These are phyloP conservation scores for Paralinhomoeus sp. DNA, from an alignment of 2,888 invertebrate genomes.

Conservation along the genomic window DNA sequence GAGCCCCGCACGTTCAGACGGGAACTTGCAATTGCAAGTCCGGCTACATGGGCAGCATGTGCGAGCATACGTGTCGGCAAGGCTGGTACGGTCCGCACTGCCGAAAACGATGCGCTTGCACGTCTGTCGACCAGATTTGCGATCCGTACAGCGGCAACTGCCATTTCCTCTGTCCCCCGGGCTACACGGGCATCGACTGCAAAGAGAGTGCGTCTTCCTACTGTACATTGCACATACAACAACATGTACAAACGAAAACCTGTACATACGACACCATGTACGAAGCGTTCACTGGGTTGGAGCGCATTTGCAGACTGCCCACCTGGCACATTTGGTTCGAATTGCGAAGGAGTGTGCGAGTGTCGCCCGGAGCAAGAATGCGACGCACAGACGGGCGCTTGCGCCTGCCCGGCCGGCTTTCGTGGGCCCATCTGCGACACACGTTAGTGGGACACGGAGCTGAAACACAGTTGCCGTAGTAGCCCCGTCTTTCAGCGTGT, in stretches of 20 bases:
- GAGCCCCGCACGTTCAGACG: conserved; percentile 19
- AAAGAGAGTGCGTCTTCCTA: conserved; percentile 22
- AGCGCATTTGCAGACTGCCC: no score
- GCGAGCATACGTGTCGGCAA: conserved; percentile 39
- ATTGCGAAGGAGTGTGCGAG: no score
- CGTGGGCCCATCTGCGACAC: conserved; percentile 8
- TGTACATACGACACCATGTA: conserved; percentile 11
- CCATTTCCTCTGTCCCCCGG: conserved; percentile 16
- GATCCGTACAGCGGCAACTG: conserved; percentile 15
- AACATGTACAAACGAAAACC: no score
- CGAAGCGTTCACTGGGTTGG: no score
- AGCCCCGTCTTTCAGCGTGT: no score
- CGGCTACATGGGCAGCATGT: conserved; percentile 21
- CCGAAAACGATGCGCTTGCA: conserved; percentile 32
- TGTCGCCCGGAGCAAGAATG: no score
- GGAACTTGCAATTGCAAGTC: conserved; percentile 25
- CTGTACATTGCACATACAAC: no score
- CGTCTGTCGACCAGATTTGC: neutral
- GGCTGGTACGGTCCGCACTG: conserved; percentile 61
- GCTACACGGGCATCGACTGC: conserved; percentile 27
- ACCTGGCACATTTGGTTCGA: no score
- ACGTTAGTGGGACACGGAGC: conserved; percentile 2
- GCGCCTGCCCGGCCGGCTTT: conserved; percentile 11
- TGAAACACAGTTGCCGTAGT: no score
- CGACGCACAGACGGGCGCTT: conserved; percentile 23